Percentiles rank a stretch among this genome's conserved stretches.
Evolutionary conservation across 2,113 vertebrate species (phyloP).

Genomic region (Podarcis cretensis): DNA sequence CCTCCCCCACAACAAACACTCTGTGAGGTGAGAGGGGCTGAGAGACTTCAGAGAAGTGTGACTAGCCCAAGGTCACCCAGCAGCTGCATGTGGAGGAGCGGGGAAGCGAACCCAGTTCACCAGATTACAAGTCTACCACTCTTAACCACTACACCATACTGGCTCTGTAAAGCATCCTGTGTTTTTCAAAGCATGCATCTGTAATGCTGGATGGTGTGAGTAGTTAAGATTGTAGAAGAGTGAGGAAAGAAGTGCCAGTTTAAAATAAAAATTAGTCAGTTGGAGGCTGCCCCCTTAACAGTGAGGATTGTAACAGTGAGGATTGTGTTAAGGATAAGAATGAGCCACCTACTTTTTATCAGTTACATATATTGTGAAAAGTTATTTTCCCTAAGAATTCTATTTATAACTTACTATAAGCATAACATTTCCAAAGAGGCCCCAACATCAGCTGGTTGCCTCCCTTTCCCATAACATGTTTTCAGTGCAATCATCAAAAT

Average conservation of each 20-base stretch:
- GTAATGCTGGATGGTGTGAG: not conserved
- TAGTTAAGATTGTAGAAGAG: not conserved
- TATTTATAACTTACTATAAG: not conserved
- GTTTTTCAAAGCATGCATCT: not conserved
- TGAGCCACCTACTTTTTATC: not conserved
- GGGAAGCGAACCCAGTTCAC: no score
- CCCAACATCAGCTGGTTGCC: not conserved
- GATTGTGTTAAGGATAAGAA: not conserved
- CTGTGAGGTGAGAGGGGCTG: no score
- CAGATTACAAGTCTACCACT: no score
- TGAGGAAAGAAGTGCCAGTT: not conserved
- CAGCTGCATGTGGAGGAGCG: no score
- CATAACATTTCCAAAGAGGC: not conserved
- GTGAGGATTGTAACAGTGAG: not conserved
- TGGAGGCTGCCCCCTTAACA: not conserved
- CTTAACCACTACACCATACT: no score
- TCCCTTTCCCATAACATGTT: not conserved
- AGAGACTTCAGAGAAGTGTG: no score
- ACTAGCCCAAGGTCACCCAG: no score
- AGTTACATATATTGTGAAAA: constrained; percentile 10
- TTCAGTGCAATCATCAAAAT: not conserved
- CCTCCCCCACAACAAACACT: no score
- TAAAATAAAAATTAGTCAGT: not conserved
- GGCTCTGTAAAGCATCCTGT: not conserved
- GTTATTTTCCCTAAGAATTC: not conserved